These are phyloP conservation scores for Disparrhopalites patrizii DNA, from an alignment of 2,888 invertebrate species.

Conservation along the genomic window DNA sequence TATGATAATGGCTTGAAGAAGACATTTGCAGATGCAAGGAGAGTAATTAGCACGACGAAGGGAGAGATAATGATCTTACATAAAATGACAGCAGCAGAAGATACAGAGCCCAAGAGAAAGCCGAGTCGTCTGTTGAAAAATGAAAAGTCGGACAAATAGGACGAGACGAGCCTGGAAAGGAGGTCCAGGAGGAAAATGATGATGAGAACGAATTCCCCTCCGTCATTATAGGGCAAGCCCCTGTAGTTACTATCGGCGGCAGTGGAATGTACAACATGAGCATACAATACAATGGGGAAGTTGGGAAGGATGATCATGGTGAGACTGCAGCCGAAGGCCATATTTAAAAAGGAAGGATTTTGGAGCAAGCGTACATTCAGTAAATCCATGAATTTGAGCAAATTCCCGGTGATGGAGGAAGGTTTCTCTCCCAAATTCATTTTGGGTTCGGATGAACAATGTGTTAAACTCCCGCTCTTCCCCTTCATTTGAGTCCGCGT, in stretches of 20 bases:
- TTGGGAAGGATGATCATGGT: slow-evolving; percentile 34
- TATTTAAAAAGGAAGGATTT: slow-evolving; percentile 33
- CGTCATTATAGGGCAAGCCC: background rate
- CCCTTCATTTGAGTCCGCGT: no score
- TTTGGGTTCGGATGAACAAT: no score
- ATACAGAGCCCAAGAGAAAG: slow-evolving; percentile 32
- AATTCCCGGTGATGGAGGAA: no score
- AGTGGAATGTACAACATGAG: slow-evolving; percentile 21
- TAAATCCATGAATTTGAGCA: no score
- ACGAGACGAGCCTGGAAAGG: slow-evolving; percentile 37
- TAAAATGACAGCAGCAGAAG: slow-evolving; percentile 29
- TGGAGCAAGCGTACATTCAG: no score
- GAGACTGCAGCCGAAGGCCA: slow-evolving; percentile 35
- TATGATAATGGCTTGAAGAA: background rate
- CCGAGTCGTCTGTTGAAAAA: slow-evolving; percentile 31
- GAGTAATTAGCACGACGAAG: background rate
- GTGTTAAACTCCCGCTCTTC: no score
- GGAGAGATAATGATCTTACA: slow-evolving; percentile 26
- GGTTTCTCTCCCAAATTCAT: no score
- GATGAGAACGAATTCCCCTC: slow-evolving; percentile 28
- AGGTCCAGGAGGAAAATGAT: slow-evolving; percentile 37
- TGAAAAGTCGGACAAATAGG: slow-evolving; percentile 39
- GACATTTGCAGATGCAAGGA: background rate
- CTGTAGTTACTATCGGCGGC: background rate
- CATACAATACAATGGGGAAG: slow-evolving; percentile 38